Conservation (phyloP, 1,140 invertebrate species). For the Armadillidium nasatum region DNA sequence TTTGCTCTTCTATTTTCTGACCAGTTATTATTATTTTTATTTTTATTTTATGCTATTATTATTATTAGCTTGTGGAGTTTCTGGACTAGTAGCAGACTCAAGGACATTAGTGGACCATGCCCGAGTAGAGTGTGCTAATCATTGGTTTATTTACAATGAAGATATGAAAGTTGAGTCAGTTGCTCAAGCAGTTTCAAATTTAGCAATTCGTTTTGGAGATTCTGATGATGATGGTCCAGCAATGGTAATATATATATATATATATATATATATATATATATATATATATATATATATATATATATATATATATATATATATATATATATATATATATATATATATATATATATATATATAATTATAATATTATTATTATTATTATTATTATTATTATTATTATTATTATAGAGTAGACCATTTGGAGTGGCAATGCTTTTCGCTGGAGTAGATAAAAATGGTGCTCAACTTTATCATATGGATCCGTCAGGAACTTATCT, state of each 20-base stretch:
- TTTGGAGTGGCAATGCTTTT: slow-evolving; percentile 96
- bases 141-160: slow-evolving; percentile 44
- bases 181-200: slow-evolving; percentile 94
- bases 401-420: slow-evolving; percentile 79
- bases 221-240: slow-evolving; percentile 77
- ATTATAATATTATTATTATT: not conserved
- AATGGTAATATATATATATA: too few species aligned
- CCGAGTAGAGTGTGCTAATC: slow-evolving; percentile 69
- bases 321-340: slow-evolving; percentile 55
- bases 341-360: not conserved
- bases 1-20: too few species aligned
- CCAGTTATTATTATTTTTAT: too few species aligned
- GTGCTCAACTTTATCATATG: slow-evolving; percentile 90
- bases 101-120: slow-evolving; percentile 91
- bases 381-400: too few species aligned
- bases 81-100: slow-evolving; percentile 96
- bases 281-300: slow-evolving; percentile 24
- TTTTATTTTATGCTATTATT: too few species aligned
- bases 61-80: slow-evolving; percentile 78
- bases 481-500: slow-evolving; percentile 97
- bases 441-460: slow-evolving; percentile 73
- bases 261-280: slow-evolving; percentile 25
- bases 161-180: slow-evolving; percentile 68
- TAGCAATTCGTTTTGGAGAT: slow-evolving; percentile 98
- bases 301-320: not conserved